Base-by-base conservation (phyloP, 1,140 invertebrate species). In the Mylabris phalerata region DNA sequence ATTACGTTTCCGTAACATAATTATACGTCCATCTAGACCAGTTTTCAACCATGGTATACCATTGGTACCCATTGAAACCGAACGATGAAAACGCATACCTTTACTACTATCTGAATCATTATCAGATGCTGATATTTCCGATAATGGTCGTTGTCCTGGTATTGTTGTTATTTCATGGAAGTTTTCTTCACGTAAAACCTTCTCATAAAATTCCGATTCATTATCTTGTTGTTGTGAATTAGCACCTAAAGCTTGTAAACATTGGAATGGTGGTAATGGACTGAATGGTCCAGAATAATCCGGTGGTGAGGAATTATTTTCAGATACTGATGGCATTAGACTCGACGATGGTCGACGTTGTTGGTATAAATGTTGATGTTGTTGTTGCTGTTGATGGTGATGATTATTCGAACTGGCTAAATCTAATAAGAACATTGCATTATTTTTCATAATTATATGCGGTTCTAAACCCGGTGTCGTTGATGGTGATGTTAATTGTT, bases 401-500 rank as follows among this genome's bases (percentile, higher is more conserved):
- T 19, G 19, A 9, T 80, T 79, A 9, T 80, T 83, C 1, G 89
- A 82, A 63, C 88, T 87, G 1, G 88, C 87, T 46, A 98, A 72
- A 69, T 97, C 93, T 50, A 98, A 75, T 9, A 98, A 75, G 72
- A 98, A 98, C 76, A 95, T 84, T 0, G 95, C 93, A 75, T 98
- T 98, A 69, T 93, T 92, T 61, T 89, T 90, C 79, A 98, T 90
- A 0, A 88, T 81, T 10, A 86, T 71, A 69, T 95, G 91, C 4
- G 86, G 82, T 45, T 92, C 85, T 41, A 78, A 68, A 4, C 65
- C 66, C 0, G 74, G 68, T 52, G 67, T 69, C 7, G 59, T 67
- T 11, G 75, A 64, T 3, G 78, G 75, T 24, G 79, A 75, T 50
- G 67, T 56, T 7, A 72, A 10, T 27, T 64, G 51, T 64, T 63